Percentiles rank a stretch among this genome's conserved stretches.
These are phyloP conservation scores for Pimpla rufipes DNA, from an alignment of 2,888 invertebrate species.

Conservation along the genomic window DNA sequence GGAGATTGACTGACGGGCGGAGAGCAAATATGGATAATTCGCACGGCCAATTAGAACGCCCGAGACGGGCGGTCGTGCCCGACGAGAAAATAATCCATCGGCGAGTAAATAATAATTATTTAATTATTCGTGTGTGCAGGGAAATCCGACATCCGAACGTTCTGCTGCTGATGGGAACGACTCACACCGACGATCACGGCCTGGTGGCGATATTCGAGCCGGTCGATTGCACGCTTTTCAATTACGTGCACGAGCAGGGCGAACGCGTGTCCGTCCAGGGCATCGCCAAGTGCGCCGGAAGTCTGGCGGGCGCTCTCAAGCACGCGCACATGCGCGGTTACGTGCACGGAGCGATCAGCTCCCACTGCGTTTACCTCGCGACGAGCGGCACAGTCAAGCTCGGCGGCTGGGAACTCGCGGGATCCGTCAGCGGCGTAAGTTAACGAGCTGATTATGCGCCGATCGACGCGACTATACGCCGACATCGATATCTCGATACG, in stretches of 20 bases:
- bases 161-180: constrained; percentile 79
- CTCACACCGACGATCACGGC: constrained; percentile 76
- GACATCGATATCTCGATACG: background rate
- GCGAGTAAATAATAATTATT: background rate
- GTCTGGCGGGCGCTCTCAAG: constrained; percentile 78
- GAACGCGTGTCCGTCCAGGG: constrained; percentile 78
- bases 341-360: constrained; percentile 79
- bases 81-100: no score
- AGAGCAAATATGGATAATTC: no score
- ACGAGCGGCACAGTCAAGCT: constrained; percentile 78
- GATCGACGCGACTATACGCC: no score
- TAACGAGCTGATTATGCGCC: constrained; percentile 4
- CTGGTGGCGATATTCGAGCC: constrained; percentile 80
- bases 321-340: constrained; percentile 80
- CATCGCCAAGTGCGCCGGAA: constrained; percentile 77
- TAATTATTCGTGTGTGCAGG: constrained; percentile 65
- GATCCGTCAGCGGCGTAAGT: constrained; percentile 72
- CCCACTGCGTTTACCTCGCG: constrained; percentile 80
- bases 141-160: constrained; percentile 80
- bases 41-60: no score
- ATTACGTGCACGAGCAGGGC: constrained; percentile 80
- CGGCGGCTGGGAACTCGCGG: constrained; percentile 81
- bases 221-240: constrained; percentile 80
- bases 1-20: no score
- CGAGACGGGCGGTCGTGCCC: no score